These are phyloP conservation scores for Ophthalmotilapia sp. DNA, from an alignment of 2,113 vertebrate species.

Conservation along the genomic window DNA sequence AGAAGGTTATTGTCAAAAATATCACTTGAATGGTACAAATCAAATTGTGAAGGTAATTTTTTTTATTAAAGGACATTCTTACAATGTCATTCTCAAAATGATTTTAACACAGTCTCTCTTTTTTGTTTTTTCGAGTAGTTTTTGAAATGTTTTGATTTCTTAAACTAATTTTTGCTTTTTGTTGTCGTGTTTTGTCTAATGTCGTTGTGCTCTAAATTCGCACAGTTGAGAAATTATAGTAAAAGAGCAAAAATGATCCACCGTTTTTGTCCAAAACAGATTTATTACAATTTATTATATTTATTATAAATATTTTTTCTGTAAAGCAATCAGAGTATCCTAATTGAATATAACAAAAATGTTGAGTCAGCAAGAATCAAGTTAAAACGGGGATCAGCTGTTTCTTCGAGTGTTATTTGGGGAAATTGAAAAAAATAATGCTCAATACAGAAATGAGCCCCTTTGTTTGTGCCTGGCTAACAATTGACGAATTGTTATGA, in stretches of 20 bases:
- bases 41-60: neutral
- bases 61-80: neutral
- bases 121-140: neutral
- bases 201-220: neutral
- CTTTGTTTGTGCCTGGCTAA: neutral
- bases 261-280: neutral
- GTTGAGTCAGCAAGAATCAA: neutral
- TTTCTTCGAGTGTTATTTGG: neutral
- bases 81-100: neutral
- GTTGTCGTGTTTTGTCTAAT: neutral
- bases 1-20: no score
- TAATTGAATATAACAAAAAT: neutral
- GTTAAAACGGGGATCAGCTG: neutral
- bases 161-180: neutral
- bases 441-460: neutral
- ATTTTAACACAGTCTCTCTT: neutral
- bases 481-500: neutral
- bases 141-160: neutral
- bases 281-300: neutral
- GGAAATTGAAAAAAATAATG: neutral
- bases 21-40: neutral
- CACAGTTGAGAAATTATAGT: neutral
- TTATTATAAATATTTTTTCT: neutral
- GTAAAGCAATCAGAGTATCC: neutral
- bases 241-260: neutral